Evolutionary conservation across 2,888 invertebrate genomes (phyloP).

Genomic region (Lepidochrysops patricia): DNA sequence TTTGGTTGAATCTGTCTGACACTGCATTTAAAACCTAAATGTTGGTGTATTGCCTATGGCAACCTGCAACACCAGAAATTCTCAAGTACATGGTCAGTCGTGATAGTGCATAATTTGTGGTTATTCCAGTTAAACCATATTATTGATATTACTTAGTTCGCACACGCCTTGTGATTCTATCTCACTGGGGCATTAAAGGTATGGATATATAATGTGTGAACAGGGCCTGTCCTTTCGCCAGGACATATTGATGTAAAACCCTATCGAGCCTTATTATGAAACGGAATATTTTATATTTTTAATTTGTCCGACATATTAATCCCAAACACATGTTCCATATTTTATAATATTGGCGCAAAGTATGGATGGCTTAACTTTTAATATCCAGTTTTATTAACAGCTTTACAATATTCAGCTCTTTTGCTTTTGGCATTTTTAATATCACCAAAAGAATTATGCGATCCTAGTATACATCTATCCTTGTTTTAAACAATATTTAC

Average conservation of each 20-base stretch:
- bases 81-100: no score
- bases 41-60: no score
- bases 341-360: background rate
- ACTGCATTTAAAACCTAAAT: no score
- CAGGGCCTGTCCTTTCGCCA: background rate
- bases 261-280: background rate
- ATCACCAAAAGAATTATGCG: background rate
- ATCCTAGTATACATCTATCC: background rate
- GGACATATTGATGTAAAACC: background rate
- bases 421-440: background rate
- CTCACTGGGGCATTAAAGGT: background rate
- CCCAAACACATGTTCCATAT: constrained; percentile 2
- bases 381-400: constrained; percentile 7
- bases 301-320: constrained; percentile 1
- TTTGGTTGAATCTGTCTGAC: no score
- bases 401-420: background rate
- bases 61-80: no score
- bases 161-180: no score
- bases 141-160: no score
- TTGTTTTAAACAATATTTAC: no score
- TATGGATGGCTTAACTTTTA: constrained; percentile 8
- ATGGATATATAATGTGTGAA: background rate
- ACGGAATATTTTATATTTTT: background rate
- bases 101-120: no score
- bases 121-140: no score